Evolutionary conservation across 2,113 vertebrate genomes (phyloP).

Genomic region (Thunnus thynnus): DNA sequence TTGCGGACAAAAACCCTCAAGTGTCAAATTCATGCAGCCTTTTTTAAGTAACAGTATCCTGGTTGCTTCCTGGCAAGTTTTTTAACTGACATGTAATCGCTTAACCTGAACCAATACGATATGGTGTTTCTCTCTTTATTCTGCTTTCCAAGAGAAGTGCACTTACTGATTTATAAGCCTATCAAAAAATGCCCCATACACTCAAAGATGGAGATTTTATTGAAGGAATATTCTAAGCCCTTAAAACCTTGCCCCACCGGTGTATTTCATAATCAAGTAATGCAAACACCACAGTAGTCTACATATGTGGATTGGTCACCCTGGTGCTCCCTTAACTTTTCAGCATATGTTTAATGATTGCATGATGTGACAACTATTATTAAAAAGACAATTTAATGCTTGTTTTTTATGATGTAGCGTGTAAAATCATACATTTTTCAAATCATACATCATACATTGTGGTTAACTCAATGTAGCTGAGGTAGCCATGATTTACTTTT

Average conservation of each 20-base stretch:
- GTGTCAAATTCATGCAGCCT: slow-evolving; percentile 13
- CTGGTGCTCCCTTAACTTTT: not conserved
- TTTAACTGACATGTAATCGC: slow-evolving; percentile 16
- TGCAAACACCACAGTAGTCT: too few species aligned
- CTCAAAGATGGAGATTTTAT: too few species aligned
- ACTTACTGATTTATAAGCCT: too few species aligned
- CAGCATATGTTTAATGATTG: not conserved
- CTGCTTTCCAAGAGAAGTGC: not conserved
- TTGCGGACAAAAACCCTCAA: slow-evolving; percentile 8
- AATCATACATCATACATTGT: too few species aligned
- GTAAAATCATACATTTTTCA: too few species aligned
- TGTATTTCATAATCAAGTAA: too few species aligned
- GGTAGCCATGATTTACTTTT: not conserved
- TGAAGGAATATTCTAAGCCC: too few species aligned
- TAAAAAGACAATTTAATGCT: too few species aligned
- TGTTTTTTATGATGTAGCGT: too few species aligned
- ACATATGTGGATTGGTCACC: not conserved
- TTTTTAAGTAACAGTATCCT: not conserved
- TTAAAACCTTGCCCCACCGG: too few species aligned
- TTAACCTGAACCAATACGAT: not conserved
- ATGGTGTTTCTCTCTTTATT: not conserved
- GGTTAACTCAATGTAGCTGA: too few species aligned
- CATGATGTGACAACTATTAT: not conserved
- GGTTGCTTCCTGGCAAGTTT: slow-evolving; percentile 3
- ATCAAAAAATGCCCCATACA: too few species aligned